Evolutionary conservation across 2,113 vertebrate genomes (phyloP), one percentile per base, ranked within the genome.

Genomic region (Leptosomus discolor): DNA sequence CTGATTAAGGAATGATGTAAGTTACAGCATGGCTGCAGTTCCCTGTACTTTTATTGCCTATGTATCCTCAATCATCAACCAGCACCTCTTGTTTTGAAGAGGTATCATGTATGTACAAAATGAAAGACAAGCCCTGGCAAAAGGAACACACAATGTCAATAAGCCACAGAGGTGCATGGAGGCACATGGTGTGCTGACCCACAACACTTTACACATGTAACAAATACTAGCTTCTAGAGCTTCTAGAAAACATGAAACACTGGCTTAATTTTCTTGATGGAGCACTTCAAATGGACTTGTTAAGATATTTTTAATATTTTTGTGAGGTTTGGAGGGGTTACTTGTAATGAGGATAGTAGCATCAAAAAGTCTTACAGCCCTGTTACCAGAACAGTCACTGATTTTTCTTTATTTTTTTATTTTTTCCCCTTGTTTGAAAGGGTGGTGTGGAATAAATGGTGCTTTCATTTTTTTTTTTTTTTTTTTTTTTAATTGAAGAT

Each of bases 181-280:
- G 21, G 43, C 30, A 19, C 0, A 0, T 16, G 30, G 9, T 36
- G 15, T n/a, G 36, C 24, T 76, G 30, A 29, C 15, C 32, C 76
- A 5, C 26, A 71, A 1, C 5, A 23, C n/a, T 36, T 51, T 41
- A n/a, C 17, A 57, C 53, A n/a, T 13, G 56, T 73, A 54, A 51
- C 24, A 77, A 63, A 61, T 60, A 43, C 21, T 15, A 17, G 2
- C 67, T 86, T 71, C 48, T 70, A 68, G 36, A 61, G 15, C 8
- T 80, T 32, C 24, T 48, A 58, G 37, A 81, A 77, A 67, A 50
- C 0, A 0, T n/a, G n/a, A 79, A 34, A 64, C 4, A 11, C 15
- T 65, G 41, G 5, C 3, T 93, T 58, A 4, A 0, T 53, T 83
- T 90, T 60, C 22, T 56, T 53, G 27, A 46, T 56, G 18, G 12